A percentile compares a stretch with the other conserved stretches of the same genome.
phyloP scores from a whole-genome alignment of 2,797 vertebrate genomes.

The Liasis olivaceus region DNA sequence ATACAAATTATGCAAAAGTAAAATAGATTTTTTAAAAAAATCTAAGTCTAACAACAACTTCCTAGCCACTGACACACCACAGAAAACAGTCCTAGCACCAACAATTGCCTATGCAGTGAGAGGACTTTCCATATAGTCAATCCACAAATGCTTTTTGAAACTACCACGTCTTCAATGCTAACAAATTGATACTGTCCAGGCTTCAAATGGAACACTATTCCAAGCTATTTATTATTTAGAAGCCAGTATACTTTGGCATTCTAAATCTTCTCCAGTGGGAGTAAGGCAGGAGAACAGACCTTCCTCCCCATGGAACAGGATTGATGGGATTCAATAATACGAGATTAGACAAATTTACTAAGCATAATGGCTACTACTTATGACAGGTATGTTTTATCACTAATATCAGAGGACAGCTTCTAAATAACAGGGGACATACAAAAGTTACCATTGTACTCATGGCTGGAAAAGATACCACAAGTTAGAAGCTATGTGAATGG shows the following conservation, averaged over 20 bases:
- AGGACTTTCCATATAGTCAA: neutral
- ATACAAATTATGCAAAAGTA: neutral
- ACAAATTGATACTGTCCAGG: neutral
- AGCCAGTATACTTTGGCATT: neutral
- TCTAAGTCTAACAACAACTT: neutral
- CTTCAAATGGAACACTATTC: neutral
- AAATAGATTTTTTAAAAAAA: neutral
- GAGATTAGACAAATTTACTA: neutral
- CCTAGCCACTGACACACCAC: neutral
- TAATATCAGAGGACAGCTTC: neutral
- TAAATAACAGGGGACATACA: neutral
- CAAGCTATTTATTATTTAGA: neutral
- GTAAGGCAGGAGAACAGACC: neutral
- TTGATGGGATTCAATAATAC: neutral
- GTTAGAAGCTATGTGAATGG: neutral
- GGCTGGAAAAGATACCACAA: neutral
- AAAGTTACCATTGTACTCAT: neutral
- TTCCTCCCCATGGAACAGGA: neutral
- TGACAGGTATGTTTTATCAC: neutral
- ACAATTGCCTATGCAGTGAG: neutral
- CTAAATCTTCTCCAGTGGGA: neutral
- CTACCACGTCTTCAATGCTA: neutral
- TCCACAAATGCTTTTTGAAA: neutral
- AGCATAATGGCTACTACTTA: neutral
- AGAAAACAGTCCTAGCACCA: neutral